Percentiles rank a stretch among this genome's conserved stretches.
phyloP scores from a whole-genome alignment of 2,888 invertebrate species.

The Eupeodes luniger region DNA sequence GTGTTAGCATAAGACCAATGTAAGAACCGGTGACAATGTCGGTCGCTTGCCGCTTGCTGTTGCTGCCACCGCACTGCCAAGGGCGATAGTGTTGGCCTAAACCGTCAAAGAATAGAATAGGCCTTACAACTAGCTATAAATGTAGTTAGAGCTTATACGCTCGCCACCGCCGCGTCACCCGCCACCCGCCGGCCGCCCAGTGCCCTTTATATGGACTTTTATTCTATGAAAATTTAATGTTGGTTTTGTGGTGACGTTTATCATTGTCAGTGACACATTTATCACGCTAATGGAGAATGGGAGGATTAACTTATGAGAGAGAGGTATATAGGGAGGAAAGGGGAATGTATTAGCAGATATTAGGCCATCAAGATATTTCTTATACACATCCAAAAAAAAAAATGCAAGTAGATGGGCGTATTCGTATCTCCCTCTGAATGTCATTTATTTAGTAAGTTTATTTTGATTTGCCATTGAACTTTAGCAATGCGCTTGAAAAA shows the following conservation, averaged over 20 bases:
- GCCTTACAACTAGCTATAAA: background rate
- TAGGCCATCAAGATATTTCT: slow-evolving; percentile 36
- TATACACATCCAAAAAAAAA: background rate
- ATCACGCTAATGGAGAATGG: slow-evolving; percentile 70
- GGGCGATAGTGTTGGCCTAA: background rate
- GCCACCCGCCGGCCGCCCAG: background rate
- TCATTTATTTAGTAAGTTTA: slow-evolving; percentile 53
- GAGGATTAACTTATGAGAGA: slow-evolving; percentile 26
- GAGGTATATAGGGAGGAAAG: background rate
- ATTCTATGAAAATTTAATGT: slow-evolving; percentile 61
- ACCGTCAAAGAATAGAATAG: slow-evolving; percentile 16
- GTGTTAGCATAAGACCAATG: background rate
- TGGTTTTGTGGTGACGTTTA: slow-evolving; percentile 71
- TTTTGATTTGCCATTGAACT: slow-evolving; percentile 70
- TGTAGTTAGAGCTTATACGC: background rate
- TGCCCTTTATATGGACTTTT: slow-evolving; percentile 28
- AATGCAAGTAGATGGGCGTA: slow-evolving; percentile 48
- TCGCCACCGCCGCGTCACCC: too few species aligned
- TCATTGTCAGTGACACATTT: slow-evolving; percentile 73
- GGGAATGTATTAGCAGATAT: slow-evolving; percentile 11
- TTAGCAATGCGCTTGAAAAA: slow-evolving; percentile 59
- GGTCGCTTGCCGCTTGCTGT: background rate
- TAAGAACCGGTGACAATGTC: background rate
- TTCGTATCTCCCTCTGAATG: slow-evolving; percentile 26
- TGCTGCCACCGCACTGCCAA: background rate